These are phyloP conservation scores for Slavum lentiscoides DNA, from an alignment of 2,888 invertebrate genomes.

Conservation along the genomic window DNA sequence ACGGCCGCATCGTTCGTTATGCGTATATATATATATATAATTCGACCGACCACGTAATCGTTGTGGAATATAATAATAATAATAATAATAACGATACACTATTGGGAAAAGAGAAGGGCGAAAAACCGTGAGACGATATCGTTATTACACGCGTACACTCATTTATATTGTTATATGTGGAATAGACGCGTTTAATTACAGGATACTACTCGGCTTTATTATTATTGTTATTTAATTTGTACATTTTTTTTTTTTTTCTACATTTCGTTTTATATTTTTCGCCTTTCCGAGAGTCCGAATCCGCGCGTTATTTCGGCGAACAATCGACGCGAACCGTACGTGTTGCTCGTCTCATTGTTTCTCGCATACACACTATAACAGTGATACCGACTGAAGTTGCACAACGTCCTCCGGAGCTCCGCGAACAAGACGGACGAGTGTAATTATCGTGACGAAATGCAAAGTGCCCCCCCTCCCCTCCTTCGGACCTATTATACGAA, in stretches of 20 bases:
- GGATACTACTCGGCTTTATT: constrained; percentile 6
- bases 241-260: neutral
- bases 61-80: neutral
- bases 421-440: no score
- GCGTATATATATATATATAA: neutral
- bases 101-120: constrained; percentile 2
- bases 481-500: no score
- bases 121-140: constrained; percentile 22
- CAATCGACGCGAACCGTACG: no score
- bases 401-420: no score
- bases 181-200: constrained; percentile 25
- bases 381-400: no score
- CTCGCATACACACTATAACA: no score
- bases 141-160: neutral
- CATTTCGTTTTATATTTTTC: no score
- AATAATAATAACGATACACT: no score
- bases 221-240: constrained; percentile 31
- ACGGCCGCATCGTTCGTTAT: neutral
- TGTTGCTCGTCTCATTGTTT: no score
- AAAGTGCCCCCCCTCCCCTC: no score
- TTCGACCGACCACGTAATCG: constrained; percentile 24
- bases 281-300: neutral
- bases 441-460: no score
- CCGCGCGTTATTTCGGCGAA: no score
- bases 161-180: neutral